Percentiles rank a stretch among this genome's conserved stretches.
Conservation (phyloP, 2,113 vertebrate genomes). For the Daboia siamensis region DNA sequence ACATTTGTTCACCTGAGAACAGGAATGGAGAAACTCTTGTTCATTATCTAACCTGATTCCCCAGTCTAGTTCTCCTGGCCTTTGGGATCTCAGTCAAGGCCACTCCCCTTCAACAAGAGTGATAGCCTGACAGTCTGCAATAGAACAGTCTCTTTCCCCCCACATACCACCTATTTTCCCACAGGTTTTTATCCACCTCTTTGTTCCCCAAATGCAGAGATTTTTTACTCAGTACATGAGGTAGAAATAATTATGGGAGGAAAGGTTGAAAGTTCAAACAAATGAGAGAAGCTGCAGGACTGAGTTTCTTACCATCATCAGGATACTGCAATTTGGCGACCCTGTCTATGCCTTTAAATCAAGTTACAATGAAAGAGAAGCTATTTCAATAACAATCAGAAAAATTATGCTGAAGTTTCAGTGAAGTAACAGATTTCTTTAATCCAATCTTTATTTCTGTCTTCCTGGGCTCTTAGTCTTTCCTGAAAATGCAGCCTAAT, state of each 20-base stretch:
- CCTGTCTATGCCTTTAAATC: background rate
- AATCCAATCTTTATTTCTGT: constrained; percentile 14
- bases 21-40: background rate
- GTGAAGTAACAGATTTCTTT: background rate
- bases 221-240: background rate
- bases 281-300: background rate
- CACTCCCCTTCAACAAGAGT: background rate
- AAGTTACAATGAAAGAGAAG: background rate
- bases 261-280: background rate
- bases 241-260: background rate
- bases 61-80: background rate
- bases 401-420: background rate
- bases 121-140: background rate
- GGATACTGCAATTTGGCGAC: background rate
- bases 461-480: constrained; percentile 5
- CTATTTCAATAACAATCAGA: background rate
- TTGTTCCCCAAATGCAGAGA: background rate
- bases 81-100: background rate
- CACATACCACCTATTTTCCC: background rate
- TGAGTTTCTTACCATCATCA: too few species aligned
- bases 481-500: constrained; percentile 17
- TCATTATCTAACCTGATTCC: background rate
- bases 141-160: background rate
- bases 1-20: background rate
- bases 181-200: background rate